A percentile compares a stretch with the other conserved stretches of the same genome.
Evolutionary conservation across 2,113 vertebrate genomes (phyloP).

Genomic region (Leptosomus discolor): DNA sequence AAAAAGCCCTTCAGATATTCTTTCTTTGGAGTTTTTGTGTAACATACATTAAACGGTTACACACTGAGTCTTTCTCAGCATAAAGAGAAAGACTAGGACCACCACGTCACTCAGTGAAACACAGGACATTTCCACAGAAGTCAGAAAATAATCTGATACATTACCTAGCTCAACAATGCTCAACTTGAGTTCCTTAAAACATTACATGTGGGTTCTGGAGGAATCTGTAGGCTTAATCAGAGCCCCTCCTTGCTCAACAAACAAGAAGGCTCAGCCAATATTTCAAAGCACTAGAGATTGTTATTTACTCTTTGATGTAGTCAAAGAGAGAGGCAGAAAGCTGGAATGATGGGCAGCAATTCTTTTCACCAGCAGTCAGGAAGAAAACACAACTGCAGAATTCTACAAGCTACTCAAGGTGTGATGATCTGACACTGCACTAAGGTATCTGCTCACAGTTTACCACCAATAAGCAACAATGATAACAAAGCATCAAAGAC

Average conservation of each 20-base stretch:
- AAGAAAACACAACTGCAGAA: neutral
- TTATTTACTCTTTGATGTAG: neutral
- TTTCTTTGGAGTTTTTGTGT: neutral
- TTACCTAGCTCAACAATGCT: neutral
- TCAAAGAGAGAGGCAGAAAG: neutral
- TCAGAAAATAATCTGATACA: neutral
- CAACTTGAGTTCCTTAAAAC: neutral
- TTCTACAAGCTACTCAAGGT: neutral
- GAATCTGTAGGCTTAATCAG: neutral
- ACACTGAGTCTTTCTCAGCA: neutral
- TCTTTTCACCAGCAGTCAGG: neutral
- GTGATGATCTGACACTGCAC: neutral
- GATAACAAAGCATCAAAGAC: neutral
- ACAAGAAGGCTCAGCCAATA: neutral
- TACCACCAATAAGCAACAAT: neutral
- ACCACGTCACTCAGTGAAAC: neutral
- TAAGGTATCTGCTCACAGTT: neutral
- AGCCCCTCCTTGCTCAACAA: neutral
- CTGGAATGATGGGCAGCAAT: neutral
- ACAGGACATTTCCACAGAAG: neutral
- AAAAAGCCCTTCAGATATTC: neutral
- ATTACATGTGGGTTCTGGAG: neutral
- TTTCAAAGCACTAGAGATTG: neutral
- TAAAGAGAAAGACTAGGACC: neutral
- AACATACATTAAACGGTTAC: neutral